Evolutionary conservation across 2,113 vertebrate genomes (phyloP), one percentile per base, ranked within the genome.

Genomic region (Crotophaga sulcirostris): DNA sequence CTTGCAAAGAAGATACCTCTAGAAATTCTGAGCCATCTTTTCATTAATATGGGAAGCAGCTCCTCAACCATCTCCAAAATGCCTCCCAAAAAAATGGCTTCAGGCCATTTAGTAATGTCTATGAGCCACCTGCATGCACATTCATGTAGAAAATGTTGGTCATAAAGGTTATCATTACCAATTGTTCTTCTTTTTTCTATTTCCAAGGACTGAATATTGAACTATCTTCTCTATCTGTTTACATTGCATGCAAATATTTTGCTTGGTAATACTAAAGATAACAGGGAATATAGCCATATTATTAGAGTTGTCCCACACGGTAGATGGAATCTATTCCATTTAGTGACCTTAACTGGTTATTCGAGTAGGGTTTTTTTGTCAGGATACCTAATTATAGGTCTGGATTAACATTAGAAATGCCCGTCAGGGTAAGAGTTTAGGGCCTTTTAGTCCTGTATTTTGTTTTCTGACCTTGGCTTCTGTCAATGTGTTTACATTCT

Each of bases 151-250:
- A 82, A 83, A 85, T 56, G 8, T 52, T 91, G 78, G 60, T 81
- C 31, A 49, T 66, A 80, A n/a, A 45, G 28, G 49, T 67, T 44
- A 54, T 77, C 33, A 79, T 66, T 62, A 51, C 19, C 17, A 87
- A 47, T n/a, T 78, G 12, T 62, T 94, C 16, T 84, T 87, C 34
- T 69, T 25, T 73, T 93, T 91, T 88, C 42, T 19, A 51, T 80
- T 96, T 79, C 36, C 49, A 88, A 85, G 12, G 36, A 54, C 29
- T 83, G 88, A 2, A 83, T 83, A 85, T 54, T 66, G 16, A 45
- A 49, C 24, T 83, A 11, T 47, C 36, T 94, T 91, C 25, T 60
- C 40, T 52, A 75, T 84, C 33, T 82, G 54, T 87, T 94, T 83
- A 68, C 18, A 47, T 42, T 47, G 11, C n/a, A 51, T 79, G 31